These are phyloP conservation scores for Amblyteles armatorius DNA, from an alignment of 2,888 invertebrate species.

Conservation along the genomic window DNA sequence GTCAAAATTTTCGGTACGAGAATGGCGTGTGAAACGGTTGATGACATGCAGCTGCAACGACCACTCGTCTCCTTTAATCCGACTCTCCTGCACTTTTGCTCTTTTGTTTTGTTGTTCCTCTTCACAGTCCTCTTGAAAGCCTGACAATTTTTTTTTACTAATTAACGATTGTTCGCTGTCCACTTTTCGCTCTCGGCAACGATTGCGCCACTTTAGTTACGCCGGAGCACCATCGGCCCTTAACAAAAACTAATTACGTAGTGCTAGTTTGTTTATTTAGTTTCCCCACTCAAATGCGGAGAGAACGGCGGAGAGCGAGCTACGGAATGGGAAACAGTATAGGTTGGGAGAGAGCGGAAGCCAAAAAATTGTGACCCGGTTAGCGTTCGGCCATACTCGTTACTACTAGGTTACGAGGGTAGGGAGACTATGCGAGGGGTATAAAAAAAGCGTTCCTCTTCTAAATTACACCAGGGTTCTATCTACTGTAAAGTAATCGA, in stretches of 20 bases:
- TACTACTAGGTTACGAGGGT: slow-evolving; percentile 40
- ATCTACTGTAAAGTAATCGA: slow-evolving; percentile 56
- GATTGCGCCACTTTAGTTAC: slow-evolving; percentile 11
- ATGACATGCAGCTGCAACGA: background rate
- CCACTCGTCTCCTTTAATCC: slow-evolving; percentile 12
- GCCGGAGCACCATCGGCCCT: slow-evolving; percentile 27
- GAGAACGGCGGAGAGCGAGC: slow-evolving; percentile 15
- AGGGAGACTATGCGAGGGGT: slow-evolving; percentile 24
- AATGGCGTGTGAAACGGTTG: background rate
- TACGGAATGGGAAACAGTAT: background rate
- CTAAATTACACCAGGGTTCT: slow-evolving; percentile 51
- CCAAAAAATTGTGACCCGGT: slow-evolving; percentile 45
- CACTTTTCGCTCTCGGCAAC: slow-evolving; percentile 24
- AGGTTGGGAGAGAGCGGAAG: slow-evolving; percentile 5
- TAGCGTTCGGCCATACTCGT: slow-evolving; percentile 45
- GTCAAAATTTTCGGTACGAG: slow-evolving; percentile 15
- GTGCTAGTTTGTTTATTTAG: slow-evolving; percentile 8
- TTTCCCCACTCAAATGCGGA: background rate
- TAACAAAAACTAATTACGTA: slow-evolving; percentile 51
- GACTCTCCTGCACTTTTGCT: background rate
- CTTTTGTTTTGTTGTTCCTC: background rate
- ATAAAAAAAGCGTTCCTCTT: slow-evolving; percentile 30
- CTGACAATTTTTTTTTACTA: background rate
- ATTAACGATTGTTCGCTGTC: slow-evolving; percentile 40
- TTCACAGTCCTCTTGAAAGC: slow-evolving; percentile 17